These are phyloP conservation scores for Nipponacmea schrenckii DNA, from an alignment of 2,888 invertebrate genomes.

Conservation along the genomic window DNA sequence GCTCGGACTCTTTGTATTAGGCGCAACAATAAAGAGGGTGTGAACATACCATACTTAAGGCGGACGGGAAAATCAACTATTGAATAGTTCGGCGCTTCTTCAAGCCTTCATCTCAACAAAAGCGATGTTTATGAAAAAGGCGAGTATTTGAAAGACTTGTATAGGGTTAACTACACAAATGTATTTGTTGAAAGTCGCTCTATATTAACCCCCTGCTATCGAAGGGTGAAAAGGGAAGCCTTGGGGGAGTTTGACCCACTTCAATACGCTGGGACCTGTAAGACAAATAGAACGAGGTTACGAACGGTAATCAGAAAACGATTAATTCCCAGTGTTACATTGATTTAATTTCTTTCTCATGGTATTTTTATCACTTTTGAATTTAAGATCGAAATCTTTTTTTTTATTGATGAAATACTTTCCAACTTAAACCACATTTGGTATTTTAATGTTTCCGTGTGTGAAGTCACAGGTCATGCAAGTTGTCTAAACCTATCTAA, in stretches of 20 bases:
- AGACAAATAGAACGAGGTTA: background rate
- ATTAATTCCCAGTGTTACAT: too few relatives aligned
- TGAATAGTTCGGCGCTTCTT: conserved; percentile 2
- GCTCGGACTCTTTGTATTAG: conserved; percentile 2
- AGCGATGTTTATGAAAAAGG: conserved; percentile 5
- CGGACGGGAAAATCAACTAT: background rate
- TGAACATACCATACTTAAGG: background rate
- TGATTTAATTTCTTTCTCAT: too few relatives aligned
- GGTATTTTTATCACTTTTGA: too few relatives aligned
- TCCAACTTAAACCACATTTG: too few relatives aligned
- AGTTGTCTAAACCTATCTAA: too few relatives aligned
- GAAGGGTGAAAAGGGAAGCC: background rate
- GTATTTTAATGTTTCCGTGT: too few relatives aligned
- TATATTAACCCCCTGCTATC: background rate
- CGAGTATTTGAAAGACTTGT: background rate
- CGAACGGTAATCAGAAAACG: too few relatives aligned
- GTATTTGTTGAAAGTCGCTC: background rate
- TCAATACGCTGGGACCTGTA: background rate
- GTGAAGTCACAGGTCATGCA: too few relatives aligned
- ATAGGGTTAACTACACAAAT: background rate
- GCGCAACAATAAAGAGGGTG: background rate
- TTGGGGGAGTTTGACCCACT: background rate
- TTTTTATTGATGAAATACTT: too few relatives aligned
- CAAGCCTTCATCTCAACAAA: background rate
- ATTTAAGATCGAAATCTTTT: too few relatives aligned